Evolutionary conservation across 53 echinoderm and acorn worm species (phyloP), one percentile per base, ranked within the genome.

Genomic region (Paracentrotus lividus): DNA sequence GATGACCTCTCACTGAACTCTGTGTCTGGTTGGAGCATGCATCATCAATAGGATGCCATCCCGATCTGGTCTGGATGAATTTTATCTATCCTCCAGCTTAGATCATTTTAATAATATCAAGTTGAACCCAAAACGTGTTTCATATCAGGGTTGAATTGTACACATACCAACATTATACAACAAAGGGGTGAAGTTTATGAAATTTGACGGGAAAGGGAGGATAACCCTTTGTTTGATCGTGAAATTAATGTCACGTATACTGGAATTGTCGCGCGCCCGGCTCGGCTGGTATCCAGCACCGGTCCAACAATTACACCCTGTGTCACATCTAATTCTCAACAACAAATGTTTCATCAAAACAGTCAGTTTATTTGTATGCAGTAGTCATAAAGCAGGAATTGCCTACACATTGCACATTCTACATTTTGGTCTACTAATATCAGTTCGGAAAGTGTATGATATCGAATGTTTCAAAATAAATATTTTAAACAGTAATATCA

Each of bases 61-160:
- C 85, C 49, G 31, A 53, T 13, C 85, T n/a, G 49, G 53, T 26
- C 26, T 85, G 85, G 36, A 36, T 72, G 72, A 5, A 18, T 40
- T 72, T 23, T 72, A 32, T 72, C 40, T 38, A 16, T 69, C 38
- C 69, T 36, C 38, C 72, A 72, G 32, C 72, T 16, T 72, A 36
- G 18, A 10, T 72, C 72, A 72, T 72, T 72, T 72, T 40, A 72
- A 72, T 72, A 72, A 32, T 36, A 72, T 38, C 72, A 0, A n/a
- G n/a, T n/a, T n/a, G n/a, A n/a, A 72, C 36, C 72, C 40, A 36
- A 72, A 72, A 72, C 72, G 72, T 72, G 72, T 72, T 72, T 72
- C 72, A 72, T 72, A 72, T 72, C 72, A 72, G 21, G 18, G 40
- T 40, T 16, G 40, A 20, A 16, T 16, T 18, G 72, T 20, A 72